Conservation (phyloP, 2,113 vertebrate genomes). For the Crotophaga sulcirostris region DNA sequence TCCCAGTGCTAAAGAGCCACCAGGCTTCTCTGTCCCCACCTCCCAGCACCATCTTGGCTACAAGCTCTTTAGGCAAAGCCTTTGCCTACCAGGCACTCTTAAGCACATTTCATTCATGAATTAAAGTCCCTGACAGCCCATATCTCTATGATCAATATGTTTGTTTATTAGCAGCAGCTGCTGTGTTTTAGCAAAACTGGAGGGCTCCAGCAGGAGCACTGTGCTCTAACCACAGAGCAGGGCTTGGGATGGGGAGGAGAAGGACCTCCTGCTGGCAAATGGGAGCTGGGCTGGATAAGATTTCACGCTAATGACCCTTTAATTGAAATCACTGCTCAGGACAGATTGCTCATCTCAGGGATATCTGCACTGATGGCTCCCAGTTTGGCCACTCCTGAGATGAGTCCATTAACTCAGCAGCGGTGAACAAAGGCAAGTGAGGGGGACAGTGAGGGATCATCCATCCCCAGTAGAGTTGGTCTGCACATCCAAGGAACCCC, state of each 20-base stretch:
- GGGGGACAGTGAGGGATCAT: not conserved
- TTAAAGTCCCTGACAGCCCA: constrained; percentile 83
- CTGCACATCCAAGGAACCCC: not conserved
- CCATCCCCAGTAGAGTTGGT: not conserved
- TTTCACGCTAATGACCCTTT: constrained; percentile 81
- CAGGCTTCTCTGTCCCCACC: not conserved
- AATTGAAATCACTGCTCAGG: constrained; percentile 77
- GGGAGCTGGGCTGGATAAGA: constrained; percentile 73
- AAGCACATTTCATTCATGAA: constrained; percentile 81
- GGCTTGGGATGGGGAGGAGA: constrained; percentile 41
- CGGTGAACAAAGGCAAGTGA: not conserved
- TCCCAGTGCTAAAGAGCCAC: not conserved
- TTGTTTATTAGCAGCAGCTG: constrained; percentile 83
- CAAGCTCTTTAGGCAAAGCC: constrained; percentile 56
- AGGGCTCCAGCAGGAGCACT: constrained; percentile 56
- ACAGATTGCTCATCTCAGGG: constrained; percentile 47
- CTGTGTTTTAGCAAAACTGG: constrained; percentile 71
- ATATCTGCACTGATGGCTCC: constrained; percentile 64
- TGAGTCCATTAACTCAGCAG: constrained; percentile 64
- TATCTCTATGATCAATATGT: constrained; percentile 85
- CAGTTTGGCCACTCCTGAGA: constrained; percentile 5
- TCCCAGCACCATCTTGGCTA: not conserved
- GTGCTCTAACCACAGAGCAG: constrained; percentile 67
- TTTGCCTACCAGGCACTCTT: constrained; percentile 57
- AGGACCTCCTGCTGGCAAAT: constrained; percentile 67